Conservation (phyloP, 2,113 vertebrate species). For the Motacilla alba region DNA sequence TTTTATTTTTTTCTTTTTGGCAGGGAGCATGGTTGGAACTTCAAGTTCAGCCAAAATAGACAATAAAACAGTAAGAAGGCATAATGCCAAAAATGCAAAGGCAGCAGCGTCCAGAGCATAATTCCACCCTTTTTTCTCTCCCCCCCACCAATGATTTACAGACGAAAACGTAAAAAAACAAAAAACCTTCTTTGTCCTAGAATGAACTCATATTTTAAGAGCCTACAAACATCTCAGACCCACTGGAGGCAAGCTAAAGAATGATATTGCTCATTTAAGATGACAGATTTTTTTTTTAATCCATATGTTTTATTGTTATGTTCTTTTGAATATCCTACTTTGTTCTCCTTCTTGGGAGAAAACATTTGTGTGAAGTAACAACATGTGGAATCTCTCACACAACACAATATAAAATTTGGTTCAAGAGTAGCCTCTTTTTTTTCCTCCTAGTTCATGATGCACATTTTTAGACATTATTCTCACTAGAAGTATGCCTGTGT, state of each 20-base stretch:
- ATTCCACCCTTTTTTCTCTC: conserved; percentile 71
- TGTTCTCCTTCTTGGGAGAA: conserved; percentile 49
- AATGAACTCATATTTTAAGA: conserved; percentile 84
- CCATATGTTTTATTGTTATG: conserved; percentile 60
- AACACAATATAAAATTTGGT: conserved; percentile 44
- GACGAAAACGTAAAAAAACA: conserved; percentile 75
- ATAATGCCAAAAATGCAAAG: conserved; percentile 85
- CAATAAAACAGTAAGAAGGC: conserved; percentile 87
- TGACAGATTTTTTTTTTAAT: conserved; percentile 26
- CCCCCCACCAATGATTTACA: conserved; percentile 77
- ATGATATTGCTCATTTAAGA: conserved; percentile 26
- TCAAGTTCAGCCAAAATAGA: conserved; percentile 93
- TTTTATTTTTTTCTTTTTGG: conserved; percentile 73
- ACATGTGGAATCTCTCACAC: conserved; percentile 66
- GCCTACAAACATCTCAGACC: conserved; percentile 79
- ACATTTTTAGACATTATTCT: not conserved
- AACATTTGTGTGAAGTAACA: conserved; percentile 28
- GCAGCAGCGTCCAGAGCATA: conserved; percentile 82
- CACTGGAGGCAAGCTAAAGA: conserved; percentile 37
- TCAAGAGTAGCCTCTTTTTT: not conserved
- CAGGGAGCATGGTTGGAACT: conserved; percentile 74
- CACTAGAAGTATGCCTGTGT: not conserved
- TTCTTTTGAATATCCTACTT: conserved; percentile 55
- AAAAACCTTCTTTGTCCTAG: conserved; percentile 83
- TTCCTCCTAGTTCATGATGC: not conserved